Percentiles rank a stretch among this genome's conserved stretches.
Evolutionary conservation across 2,888 invertebrate genomes (phyloP).

Genomic region (Nemotelus nigrinus): DNA sequence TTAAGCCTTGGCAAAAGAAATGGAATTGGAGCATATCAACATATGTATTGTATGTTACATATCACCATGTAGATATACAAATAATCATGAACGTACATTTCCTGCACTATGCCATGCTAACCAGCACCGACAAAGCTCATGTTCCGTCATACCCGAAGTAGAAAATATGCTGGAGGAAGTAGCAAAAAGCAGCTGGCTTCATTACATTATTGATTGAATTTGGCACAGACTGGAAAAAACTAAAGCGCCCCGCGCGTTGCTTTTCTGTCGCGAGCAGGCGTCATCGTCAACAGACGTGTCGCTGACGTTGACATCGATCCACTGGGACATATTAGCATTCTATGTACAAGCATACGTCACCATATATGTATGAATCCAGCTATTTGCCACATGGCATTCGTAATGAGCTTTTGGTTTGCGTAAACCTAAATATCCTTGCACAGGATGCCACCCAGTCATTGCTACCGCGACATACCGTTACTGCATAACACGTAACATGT

Average conservation of each 20-base stretch:
- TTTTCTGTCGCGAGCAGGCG: background rate
- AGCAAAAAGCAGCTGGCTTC: background rate
- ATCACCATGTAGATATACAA: no score
- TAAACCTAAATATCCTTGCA: constrained; percentile 10
- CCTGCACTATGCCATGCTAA: no score
- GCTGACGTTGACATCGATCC: background rate
- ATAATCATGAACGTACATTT: no score
- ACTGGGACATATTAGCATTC: no score
- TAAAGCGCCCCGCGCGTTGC: background rate
- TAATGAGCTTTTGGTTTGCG: background rate
- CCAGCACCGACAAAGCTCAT: background rate
- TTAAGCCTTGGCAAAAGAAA: no score
- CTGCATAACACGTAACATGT: background rate
- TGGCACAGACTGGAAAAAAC: background rate
- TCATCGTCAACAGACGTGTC: background rate
- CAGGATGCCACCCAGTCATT: background rate
- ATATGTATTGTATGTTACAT: no score
- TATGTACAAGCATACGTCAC: no score
- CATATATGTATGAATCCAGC: no score
- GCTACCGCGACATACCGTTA: no score
- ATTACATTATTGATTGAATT: background rate
- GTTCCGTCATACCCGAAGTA: background rate
- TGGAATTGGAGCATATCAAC: no score
- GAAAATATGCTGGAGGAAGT: no score
- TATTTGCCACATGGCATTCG: background rate